Base-by-base conservation (phyloP, 1,140 invertebrate genomes). In the Leptoteleia sp. region DNA sequence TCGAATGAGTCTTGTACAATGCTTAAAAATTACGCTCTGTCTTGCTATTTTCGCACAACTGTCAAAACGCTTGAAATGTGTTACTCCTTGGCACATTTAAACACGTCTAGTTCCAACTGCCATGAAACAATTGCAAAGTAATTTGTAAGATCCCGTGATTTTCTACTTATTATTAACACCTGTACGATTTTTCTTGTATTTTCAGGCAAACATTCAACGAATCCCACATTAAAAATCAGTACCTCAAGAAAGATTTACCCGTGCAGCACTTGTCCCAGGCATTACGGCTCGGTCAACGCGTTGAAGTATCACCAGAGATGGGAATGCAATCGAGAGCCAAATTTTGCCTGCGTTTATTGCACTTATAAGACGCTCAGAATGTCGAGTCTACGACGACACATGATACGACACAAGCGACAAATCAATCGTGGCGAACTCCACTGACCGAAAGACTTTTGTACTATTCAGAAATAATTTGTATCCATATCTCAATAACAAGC, bases 201-300 rank as follows among this genome's bases (percentile, higher is more conserved):
- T 81, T 47, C 71, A 81, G 79, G 27, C 12, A 29, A 15, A 25
- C 6, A 13, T 7, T 4, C 11, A 11, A 40, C 22, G 17, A 70
- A 52, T 17, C 6, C 4, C 45, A 4, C 6, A 1, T 17, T 48
- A 3, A 12, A 13, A 67, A 29, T 31, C 6, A 8, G 4, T 29
- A 12, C 4, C 1, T 33, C 9, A 13, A 64, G 45, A 35, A 48
- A 81, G 16, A 79, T 81, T 31, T 68, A 15, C 19, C 40, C 43
- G 1, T 87, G 84, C 59, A 25, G 54, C 19, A 38, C 54, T 0
- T 90, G 88, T 67, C 70, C 75, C 0, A 84, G 80, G 40, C 71
- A 15, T 1, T 90, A 89, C 75, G 86, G 82, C 40, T 83, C 85
- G 4, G 76, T 85, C 31, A 80, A 82, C 35, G 84, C 86, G 0